These are phyloP conservation scores for Barypeithes pellucidus DNA, from an alignment of 2,888 invertebrate species.

Conservation along the genomic window DNA sequence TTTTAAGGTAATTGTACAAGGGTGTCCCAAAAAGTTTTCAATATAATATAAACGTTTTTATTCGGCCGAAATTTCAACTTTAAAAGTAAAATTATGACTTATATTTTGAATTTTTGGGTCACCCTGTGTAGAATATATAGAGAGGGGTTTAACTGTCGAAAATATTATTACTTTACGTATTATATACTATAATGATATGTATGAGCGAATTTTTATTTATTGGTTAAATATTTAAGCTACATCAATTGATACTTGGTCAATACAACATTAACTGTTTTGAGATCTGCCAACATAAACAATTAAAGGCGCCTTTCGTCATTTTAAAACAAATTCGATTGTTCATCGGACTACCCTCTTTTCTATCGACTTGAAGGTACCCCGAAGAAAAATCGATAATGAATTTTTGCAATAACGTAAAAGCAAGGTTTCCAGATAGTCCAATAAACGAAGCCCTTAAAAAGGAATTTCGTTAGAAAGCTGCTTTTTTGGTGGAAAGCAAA, in stretches of 20 bases:
- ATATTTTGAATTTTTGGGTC: constrained; percentile 5
- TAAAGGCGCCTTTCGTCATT: no score
- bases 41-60: not conserved
- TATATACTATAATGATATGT: constrained; percentile 69
- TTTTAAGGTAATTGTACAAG: constrained; percentile 1
- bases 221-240: constrained; percentile 42
- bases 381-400: not conserved
- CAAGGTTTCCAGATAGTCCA: no score
- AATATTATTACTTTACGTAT: constrained; percentile 57
- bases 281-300: no score
- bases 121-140: constrained; percentile 31
- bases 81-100: not conserved
- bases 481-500: no score
- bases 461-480: no score
- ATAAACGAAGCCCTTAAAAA: no score
- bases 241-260: constrained; percentile 33
- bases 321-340: not conserved
- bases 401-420: no score
- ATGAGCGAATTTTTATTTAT: constrained; percentile 67
- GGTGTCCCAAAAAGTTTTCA: not conserved
- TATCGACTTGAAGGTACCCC: not conserved
- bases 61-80: not conserved
- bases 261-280: not conserved
- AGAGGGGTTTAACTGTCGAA: constrained; percentile 52
- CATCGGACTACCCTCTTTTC: not conserved